Conservation (phyloP, 64 coral and sea anemone species). For the Stichodactyla helianthus region DNA sequence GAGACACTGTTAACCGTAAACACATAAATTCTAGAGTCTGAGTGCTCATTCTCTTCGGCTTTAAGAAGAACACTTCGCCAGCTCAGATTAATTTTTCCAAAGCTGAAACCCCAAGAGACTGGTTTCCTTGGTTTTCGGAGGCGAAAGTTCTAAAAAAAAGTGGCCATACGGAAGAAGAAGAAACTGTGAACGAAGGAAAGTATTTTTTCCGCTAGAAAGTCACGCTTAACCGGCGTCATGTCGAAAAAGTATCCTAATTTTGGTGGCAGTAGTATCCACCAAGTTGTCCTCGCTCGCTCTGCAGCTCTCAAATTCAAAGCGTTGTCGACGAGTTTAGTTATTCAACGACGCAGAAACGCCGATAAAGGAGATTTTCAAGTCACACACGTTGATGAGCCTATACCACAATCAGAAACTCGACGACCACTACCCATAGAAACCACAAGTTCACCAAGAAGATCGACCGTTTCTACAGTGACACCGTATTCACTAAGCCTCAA, state of each 20-base stretch:
- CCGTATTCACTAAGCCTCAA: neutral
- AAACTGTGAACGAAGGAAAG: neutral
- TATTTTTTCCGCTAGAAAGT: neutral
- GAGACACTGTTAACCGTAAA: conserved; percentile 8
- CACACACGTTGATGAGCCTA: conserved; percentile 57
- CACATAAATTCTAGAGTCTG: neutral
- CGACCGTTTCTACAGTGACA: neutral
- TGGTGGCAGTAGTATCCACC: conserved; percentile 46
- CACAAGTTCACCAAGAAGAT: too few relatives aligned
- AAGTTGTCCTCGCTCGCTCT: conserved; percentile 40
- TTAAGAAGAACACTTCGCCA: too few relatives aligned
- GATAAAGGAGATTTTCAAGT: conserved; percentile 69
- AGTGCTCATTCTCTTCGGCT: neutral
- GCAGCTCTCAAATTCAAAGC: conserved; percentile 64
- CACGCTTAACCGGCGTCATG: neutral
- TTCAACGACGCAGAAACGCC: conserved; percentile 28
- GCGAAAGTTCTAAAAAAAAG: neutral
- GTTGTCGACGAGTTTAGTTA: conserved; percentile 44
- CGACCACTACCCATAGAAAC: neutral
- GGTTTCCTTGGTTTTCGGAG: too few relatives aligned
- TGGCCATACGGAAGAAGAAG: neutral
- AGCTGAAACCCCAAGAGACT: too few relatives aligned
- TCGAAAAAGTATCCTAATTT: conserved; percentile 24
- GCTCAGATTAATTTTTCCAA: neutral
- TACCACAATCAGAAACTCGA: neutral